A percentile compares a stretch with the other conserved stretches of the same genome.
These are phyloP conservation scores for Tiphia femorata DNA, from an alignment of 2,888 invertebrate genomes.

Conservation along the genomic window DNA sequence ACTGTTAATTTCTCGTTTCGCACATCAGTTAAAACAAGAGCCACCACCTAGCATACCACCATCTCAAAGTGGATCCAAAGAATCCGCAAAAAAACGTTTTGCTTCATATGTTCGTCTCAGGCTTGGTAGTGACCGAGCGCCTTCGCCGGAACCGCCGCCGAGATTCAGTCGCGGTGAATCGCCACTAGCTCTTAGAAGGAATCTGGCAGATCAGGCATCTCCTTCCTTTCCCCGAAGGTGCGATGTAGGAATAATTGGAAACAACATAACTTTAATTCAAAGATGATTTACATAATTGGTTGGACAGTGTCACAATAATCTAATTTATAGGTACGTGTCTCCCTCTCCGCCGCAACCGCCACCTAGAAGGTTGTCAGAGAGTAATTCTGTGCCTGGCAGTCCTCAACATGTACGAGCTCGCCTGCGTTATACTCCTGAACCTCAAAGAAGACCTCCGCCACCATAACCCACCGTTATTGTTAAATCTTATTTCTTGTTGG, in stretches of 20 bases:
- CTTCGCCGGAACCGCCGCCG: conserved; percentile 67
- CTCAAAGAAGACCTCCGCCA: conserved; percentile 65
- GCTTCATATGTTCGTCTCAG: conserved; percentile 87
- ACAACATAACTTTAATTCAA: no score
- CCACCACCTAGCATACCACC: conserved; percentile 52
- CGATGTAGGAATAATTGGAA: no score
- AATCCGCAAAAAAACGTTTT: conserved; percentile 79
- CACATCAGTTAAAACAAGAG: conserved; percentile 63
- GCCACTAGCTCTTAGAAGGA: conserved; percentile 74
- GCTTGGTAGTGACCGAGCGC: conserved; percentile 72
- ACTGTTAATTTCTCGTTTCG: conserved; percentile 63
- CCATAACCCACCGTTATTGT: conserved; percentile 59
- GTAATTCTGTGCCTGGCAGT: conserved; percentile 78
- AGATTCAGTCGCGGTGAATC: conserved; percentile 65
- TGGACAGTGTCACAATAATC: background rate
- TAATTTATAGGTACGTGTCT: conserved; percentile 72
- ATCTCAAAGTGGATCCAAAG: conserved; percentile 53
- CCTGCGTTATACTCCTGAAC: conserved; percentile 70
- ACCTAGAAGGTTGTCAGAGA: conserved; percentile 77
- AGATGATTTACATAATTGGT: no score
- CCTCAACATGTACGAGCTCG: conserved; percentile 78
- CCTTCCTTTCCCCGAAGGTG: conserved; percentile 68
- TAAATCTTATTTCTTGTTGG: conserved; percentile 51
- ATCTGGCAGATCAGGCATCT: conserved; percentile 71
- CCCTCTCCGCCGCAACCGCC: conserved; percentile 76